Conservation (phyloP, 2,113 vertebrate species). For the Plestiodon gilberti region DNA sequence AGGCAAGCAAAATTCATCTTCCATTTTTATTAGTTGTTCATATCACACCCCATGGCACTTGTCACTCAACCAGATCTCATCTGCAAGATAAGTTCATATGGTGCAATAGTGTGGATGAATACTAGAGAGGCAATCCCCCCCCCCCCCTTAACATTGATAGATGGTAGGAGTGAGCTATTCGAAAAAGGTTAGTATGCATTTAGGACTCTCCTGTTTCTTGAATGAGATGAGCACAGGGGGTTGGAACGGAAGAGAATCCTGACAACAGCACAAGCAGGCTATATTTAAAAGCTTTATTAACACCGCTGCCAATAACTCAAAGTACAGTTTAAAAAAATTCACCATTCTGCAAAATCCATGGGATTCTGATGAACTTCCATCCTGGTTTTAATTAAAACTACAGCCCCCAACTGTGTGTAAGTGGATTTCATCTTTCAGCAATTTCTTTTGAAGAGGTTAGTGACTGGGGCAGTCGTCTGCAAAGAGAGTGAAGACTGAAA, state of each 20-base stretch:
- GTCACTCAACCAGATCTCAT: background rate
- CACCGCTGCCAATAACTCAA: slow-evolving; percentile 26
- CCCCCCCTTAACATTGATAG: background rate
- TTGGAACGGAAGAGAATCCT: background rate
- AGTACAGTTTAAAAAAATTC: background rate
- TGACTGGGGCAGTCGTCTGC: slow-evolving; percentile 2
- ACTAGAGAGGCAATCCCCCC: background rate
- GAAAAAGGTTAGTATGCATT: background rate
- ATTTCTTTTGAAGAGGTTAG: slow-evolving; percentile 39
- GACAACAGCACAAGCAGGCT: background rate
- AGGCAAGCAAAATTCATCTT: background rate
- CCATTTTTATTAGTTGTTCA: slow-evolving; percentile 18
- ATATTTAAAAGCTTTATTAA: slow-evolving; percentile 29
- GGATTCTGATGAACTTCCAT: slow-evolving; percentile 16
- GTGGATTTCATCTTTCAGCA: slow-evolving; percentile 39
- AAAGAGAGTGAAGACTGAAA: slow-evolving; percentile 43
- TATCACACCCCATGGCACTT: background rate
- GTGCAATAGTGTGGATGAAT: background rate
- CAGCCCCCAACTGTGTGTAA: slow-evolving; percentile 25
- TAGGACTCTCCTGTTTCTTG: background rate
- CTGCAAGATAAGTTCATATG: background rate
- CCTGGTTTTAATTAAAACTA: slow-evolving; percentile 38
- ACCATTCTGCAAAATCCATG: background rate
- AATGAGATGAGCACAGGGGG: background rate
- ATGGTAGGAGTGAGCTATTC: background rate